phyloP scores from a whole-genome alignment of 2,797 vertebrate genomes.

The Darevskia mixta region DNA sequence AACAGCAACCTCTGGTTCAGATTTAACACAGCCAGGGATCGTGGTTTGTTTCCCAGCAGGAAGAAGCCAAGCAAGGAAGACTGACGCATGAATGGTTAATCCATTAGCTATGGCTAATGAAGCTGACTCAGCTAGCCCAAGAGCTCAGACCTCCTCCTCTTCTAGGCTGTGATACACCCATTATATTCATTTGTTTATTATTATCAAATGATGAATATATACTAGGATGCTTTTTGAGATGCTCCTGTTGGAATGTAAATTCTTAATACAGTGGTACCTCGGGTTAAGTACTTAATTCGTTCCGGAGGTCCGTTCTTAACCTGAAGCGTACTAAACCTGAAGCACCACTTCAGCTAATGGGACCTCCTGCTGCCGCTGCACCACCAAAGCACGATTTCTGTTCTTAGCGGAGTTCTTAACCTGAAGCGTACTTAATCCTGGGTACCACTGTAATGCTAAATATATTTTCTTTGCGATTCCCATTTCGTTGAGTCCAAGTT shows the following conservation, averaged over 20 bases:
- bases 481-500: background rate
- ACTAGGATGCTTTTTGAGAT: background rate
- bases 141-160: background rate
- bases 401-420: too few relatives aligned
- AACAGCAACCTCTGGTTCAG: too few relatives aligned
- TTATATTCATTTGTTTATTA: background rate
- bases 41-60: background rate
- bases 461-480: background rate
- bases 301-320: too few relatives aligned
- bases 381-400: too few relatives aligned
- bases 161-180: background rate
- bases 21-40: background rate
- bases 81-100: too few relatives aligned
- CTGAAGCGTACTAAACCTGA: too few relatives aligned
- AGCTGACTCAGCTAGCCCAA: too few relatives aligned
- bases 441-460: background rate
- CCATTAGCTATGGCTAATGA: background rate
- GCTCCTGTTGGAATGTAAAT: background rate
- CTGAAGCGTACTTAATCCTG: too few relatives aligned
- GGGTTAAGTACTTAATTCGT: too few relatives aligned
- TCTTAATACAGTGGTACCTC: background rate
- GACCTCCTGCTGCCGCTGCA: too few relatives aligned
- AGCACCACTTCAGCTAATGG: too few relatives aligned
- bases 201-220: background rate
- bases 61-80: too few relatives aligned